Conservation (phyloP, 2,113 vertebrate genomes). For the Hydropotes inermis region DNA sequence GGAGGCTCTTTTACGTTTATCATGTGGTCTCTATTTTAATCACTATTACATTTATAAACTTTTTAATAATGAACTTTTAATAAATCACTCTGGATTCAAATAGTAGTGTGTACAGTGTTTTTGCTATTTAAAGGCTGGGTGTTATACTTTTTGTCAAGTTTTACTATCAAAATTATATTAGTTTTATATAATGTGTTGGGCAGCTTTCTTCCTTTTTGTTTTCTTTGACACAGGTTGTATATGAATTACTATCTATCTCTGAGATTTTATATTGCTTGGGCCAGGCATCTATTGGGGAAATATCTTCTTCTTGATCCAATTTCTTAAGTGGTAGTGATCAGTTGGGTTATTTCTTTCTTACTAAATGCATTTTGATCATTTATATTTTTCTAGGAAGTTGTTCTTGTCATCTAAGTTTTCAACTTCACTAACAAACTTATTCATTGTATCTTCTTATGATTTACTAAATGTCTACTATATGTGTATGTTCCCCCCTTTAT, state of each 20-base stretch:
- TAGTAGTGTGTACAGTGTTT: background rate
- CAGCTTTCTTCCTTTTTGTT: background rate
- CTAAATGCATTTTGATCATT: background rate
- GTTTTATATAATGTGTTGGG: background rate
- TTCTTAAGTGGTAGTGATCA: background rate
- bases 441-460: background rate
- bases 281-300: background rate
- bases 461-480: background rate
- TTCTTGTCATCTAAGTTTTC: background rate
- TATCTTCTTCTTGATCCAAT: background rate
- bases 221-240: background rate
- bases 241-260: background rate
- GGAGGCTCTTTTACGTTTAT: background rate
- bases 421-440: background rate
- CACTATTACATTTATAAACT: background rate
- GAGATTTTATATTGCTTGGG: background rate
- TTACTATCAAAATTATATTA: background rate
- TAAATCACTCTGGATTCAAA: background rate
- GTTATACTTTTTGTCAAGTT: background rate
- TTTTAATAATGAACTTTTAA: background rate
- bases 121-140: background rate
- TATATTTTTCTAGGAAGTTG: background rate
- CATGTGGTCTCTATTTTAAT: background rate
- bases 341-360: background rate
- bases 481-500: background rate